These are phyloP conservation scores for Rotaria sp. DNA, from an alignment of 2,888 invertebrate species.

Conservation along the genomic window DNA sequence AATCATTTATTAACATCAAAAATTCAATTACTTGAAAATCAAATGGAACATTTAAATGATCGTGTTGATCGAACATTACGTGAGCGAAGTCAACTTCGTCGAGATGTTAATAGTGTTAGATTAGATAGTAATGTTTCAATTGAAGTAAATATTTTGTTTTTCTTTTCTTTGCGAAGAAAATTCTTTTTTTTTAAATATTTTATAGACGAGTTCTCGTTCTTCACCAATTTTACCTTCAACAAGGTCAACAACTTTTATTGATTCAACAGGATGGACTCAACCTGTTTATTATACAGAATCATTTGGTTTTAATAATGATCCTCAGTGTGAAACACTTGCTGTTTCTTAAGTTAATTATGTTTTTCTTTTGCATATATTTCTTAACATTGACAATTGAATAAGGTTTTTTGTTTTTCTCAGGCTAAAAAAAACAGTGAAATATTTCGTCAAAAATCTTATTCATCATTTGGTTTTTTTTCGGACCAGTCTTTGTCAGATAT, in stretches of 20 bases:
- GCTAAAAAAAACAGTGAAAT: no score
- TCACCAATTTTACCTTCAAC: neutral
- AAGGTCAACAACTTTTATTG: neutral
- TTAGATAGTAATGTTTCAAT: neutral
- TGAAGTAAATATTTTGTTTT: neutral
- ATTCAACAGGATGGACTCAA: neutral
- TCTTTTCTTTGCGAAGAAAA: neutral
- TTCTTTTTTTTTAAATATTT: neutral
- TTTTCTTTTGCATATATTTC: no score
- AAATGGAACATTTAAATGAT: slow-evolving; percentile 8
- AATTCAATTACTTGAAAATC: neutral
- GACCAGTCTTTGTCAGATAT: no score
- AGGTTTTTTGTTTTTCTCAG: no score
- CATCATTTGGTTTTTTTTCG: no score
- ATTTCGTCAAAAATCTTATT: no score
- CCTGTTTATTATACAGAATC: neutral
- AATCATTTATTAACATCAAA: slow-evolving; percentile 13
- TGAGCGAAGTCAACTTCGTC: neutral
- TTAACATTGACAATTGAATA: no score
- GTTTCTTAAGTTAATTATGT: no score
- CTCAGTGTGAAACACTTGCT: neutral
- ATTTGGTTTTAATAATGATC: neutral
- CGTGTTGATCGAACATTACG: neutral
- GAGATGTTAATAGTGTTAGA: neutral
- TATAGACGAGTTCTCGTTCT: neutral